Base-by-base conservation (phyloP, 2,113 vertebrate genomes). In the Peucedramus taeniatus region DNA sequence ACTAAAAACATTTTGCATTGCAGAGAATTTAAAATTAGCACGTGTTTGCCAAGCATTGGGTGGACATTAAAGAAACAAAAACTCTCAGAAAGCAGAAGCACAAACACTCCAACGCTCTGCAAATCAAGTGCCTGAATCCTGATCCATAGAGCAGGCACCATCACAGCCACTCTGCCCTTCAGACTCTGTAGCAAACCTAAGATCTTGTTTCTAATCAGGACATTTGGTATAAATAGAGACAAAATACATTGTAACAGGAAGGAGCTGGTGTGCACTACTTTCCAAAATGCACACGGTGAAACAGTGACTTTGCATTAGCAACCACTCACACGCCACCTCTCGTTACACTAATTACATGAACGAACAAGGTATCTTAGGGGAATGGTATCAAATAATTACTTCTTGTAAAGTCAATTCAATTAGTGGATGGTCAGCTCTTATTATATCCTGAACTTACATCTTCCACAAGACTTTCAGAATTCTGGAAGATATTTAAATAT, bases 321-420 rank as follows among this genome's bases (percentile, higher is more conserved):
- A 37, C 45, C 54, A 44, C 31, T 83, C 57, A 54, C 61, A 64
- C 10, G 19, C 6, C 57, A 44, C 33, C 63, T 68, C 81, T 74
- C 4, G 1, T 44, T 72, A 59, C 90, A 72, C 75, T 94, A 96
- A 94, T 91, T 87, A 96, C 66, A 93, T 26, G 12, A 89, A 64
- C 79, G 77, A 72, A 83, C 21, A 54, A 59, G 33, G 15, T 45
- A 50, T 39, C 93, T 85, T 33, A 65, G 22, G 91, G 94, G 82
- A 95, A 82, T 27, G 23, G 33, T 49, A 87, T 57, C 28, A 87
- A 68, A 33, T 94, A 97, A 96, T 95, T 96, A 95, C 85, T 90
- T 89, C 71, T 95, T 37, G 37, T 68, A n/a, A 79, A 80, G 94
- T 83, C 91, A 91, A 80, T 71, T 44, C 45, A 76, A 49, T 59